Evolutionary conservation across 2,113 vertebrate genomes (phyloP).

Genomic region (Trematomus loennbergii): DNA sequence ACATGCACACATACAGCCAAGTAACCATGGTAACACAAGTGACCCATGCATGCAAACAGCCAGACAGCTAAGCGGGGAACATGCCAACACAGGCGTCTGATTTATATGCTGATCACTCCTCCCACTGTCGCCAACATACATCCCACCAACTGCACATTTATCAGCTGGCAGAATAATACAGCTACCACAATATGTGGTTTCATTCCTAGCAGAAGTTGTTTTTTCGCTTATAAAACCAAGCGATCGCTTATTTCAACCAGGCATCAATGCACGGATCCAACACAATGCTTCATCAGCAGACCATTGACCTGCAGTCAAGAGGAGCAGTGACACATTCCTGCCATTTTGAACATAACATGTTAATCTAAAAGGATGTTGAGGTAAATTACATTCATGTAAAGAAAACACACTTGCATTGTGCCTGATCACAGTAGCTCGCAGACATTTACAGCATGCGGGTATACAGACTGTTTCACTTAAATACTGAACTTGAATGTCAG

Average conservation of each 20-base stretch:
- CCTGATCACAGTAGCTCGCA: not conserved
- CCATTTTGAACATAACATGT: too few species aligned
- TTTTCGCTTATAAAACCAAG: too few species aligned
- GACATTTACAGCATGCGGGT: not conserved
- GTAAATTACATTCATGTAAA: too few species aligned
- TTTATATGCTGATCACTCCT: conserved; percentile 32
- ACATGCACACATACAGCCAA: not conserved
- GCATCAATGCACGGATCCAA: too few species aligned
- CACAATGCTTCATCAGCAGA: too few species aligned
- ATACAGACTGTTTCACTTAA: not conserved
- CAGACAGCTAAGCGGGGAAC: conserved; percentile 20
- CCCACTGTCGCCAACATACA: conserved; percentile 32
- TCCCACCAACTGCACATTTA: not conserved
- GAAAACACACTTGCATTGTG: too few species aligned
- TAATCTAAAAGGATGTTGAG: too few species aligned
- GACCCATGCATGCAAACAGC: conserved; percentile 45
- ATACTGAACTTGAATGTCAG: not conserved
- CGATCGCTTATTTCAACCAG: too few species aligned
- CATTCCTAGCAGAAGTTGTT: not conserved
- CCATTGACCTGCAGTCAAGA: too few species aligned
- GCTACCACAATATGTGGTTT: not conserved
- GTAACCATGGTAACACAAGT: conserved; percentile 39
- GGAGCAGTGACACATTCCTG: too few species aligned
- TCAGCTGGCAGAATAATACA: not conserved
- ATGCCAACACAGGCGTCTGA: conserved; percentile 40